These are phyloP conservation scores for Chrysodeixis includens DNA, from an alignment of 2,888 invertebrate genomes.

Conservation along the genomic window DNA sequence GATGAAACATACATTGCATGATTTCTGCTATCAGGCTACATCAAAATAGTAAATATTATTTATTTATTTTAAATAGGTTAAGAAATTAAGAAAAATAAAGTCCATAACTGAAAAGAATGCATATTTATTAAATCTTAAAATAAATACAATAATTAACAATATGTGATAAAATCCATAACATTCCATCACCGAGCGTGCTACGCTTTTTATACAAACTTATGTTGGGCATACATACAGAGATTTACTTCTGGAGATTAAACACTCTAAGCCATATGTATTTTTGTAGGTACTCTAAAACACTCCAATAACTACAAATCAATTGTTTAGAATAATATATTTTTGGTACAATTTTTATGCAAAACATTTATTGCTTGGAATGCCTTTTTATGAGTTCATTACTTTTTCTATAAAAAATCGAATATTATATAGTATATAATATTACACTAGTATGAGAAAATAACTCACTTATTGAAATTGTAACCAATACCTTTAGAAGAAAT, in stretches of 20 bases:
- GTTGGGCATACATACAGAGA: slow-evolving; percentile 40
- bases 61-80: background rate
- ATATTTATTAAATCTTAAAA: slow-evolving; percentile 83
- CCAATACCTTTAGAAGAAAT: slow-evolving; percentile 10
- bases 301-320: slow-evolving; percentile 24
- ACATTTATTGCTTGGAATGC: slow-evolving; percentile 56
- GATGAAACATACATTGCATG: no score
- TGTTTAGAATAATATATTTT: slow-evolving; percentile 39
- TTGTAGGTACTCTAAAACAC: slow-evolving; percentile 16
- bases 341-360: slow-evolving; percentile 53
- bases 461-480: slow-evolving; percentile 3
- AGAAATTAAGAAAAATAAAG: slow-evolving; percentile 29
- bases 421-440: no score
- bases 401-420: slow-evolving; percentile 10
- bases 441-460: slow-evolving; percentile 25
- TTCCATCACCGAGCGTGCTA: slow-evolving; percentile 76
- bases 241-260: slow-evolving; percentile 27
- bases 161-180: slow-evolving; percentile 80
- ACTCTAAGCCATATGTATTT: slow-evolving; percentile 29
- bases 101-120: slow-evolving; percentile 72
- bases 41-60: background rate
- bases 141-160: slow-evolving; percentile 79
- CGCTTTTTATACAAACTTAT: slow-evolving; percentile 50
- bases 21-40: no score
- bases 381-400: slow-evolving; percentile 42